phyloP scores from a whole-genome alignment of 2,113 vertebrate species.

The Pelodiscus sinensis region DNA sequence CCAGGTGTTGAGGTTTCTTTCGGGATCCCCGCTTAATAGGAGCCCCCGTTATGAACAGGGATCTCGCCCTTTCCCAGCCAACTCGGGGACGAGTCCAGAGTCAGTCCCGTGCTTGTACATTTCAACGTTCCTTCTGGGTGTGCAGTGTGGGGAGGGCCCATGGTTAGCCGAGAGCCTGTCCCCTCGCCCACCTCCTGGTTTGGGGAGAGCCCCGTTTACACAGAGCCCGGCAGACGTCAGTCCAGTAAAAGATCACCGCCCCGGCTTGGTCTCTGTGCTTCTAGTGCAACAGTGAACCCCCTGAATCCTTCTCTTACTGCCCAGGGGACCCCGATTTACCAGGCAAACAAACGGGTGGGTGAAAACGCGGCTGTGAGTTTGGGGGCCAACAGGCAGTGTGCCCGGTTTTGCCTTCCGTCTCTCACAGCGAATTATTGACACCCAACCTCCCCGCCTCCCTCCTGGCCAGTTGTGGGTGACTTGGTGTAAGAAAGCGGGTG shows the following conservation, averaged over 20 bases:
- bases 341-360: background rate
- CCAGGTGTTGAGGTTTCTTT: background rate
- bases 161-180: too few relatives aligned
- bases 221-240: background rate
- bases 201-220: too few relatives aligned
- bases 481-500: background rate
- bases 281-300: background rate
- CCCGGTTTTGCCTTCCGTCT: background rate
- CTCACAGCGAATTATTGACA: background rate
- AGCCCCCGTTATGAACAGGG: background rate
- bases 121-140: background rate
- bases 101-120: background rate
- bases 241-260: background rate
- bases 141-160: background rate
- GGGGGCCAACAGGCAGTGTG: background rate
- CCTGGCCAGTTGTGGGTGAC: background rate
- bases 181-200: too few relatives aligned
- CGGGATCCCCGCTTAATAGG: background rate
- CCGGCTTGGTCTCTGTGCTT: background rate
- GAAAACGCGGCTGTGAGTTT: background rate
- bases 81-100: background rate
- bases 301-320: background rate
- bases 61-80: background rate
- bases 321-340: background rate
- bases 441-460: background rate